Evolutionary conservation across 2,113 vertebrate genomes (phyloP), one percentile per base, ranked within the genome.

Genomic region (Capra hircus): DNA sequence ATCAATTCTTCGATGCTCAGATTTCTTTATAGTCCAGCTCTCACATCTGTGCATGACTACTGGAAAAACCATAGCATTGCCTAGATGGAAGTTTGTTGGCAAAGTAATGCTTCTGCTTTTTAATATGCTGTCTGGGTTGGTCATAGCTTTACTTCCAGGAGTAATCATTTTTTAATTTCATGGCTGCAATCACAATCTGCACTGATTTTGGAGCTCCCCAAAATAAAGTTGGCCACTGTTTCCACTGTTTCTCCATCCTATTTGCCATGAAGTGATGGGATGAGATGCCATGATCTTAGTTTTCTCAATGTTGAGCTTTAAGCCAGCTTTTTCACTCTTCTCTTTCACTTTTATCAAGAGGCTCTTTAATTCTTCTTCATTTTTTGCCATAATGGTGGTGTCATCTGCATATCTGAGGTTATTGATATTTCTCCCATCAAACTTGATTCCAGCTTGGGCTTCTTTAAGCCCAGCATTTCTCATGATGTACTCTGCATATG

Each of bases 221-320:
- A 11, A 71, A 71, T 71, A 71, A 71, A 71, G 17, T 71, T 4
- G 10, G 17, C 17, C n/a, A 71, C 9, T 36, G 7, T 36, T 71
- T 71, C 64, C 64, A 36, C 19, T 21, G 64, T 11, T 21, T 36
- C 64, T 11, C n/a, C 64, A 67, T 67, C 64, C 64, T 71, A 21
- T 36, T 71, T 36, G 4, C 17, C n/a, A 71, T 36, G n/a, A 71
- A 11, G n/a, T 36, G n/a, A 36, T 71, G 9, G 64, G 9, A 71
- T 17, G 0, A 0, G n/a, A 21, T 71, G n/a, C 7, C 9, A 36
- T 36, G 64, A 36, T 71, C 4, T 71, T 71, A 2, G 0, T 36
- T 21, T 71, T 36, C 64, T 36, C 8, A 21, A 21, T 36, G 17
- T 36, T 71, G n/a, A 71, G 64, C 2, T 71, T 71, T 1, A 71